phyloP scores from a whole-genome alignment of 1,140 invertebrate genomes.

The Dufourea novaeangliae region DNA sequence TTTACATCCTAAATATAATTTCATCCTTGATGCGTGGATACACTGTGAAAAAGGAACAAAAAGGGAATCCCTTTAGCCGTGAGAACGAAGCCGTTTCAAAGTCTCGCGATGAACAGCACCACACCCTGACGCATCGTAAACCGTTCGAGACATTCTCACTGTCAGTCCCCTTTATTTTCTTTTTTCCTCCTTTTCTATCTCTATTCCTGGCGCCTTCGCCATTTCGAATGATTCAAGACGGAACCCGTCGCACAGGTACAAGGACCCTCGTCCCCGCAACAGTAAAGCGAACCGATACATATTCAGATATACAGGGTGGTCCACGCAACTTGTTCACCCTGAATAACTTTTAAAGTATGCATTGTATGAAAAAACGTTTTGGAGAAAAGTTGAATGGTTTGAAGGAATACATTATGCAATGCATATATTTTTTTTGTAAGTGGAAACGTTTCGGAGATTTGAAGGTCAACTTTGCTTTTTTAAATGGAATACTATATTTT shows the following conservation, averaged over 20 bases:
- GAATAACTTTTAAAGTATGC: too few species aligned
- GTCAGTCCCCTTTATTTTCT: slow-evolving; percentile 31
- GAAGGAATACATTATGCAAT: too few species aligned
- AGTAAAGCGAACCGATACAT: slow-evolving; percentile 21
- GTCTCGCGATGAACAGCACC: slow-evolving; percentile 18
- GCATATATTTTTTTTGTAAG: too few species aligned
- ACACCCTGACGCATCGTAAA: slow-evolving; percentile 48
- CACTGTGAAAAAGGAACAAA: not conserved
- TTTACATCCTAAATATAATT: not conserved
- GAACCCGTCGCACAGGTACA: slow-evolving; percentile 44
- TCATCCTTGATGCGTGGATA: not conserved
- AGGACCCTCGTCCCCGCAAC: slow-evolving; percentile 4
- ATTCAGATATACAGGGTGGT: not conserved
- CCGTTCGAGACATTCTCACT: slow-evolving; percentile 25
- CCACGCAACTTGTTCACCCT: not conserved
- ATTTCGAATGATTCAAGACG: slow-evolving; percentile 25
- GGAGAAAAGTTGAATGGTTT: too few species aligned
- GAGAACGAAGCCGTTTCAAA: slow-evolving; percentile 40
- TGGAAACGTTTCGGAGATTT: too few species aligned
- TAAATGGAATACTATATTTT: too few species aligned
- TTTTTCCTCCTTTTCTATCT: slow-evolving; percentile 8
- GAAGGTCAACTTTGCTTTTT: too few species aligned
- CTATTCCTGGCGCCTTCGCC: slow-evolving; percentile 33
- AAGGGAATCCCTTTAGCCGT: slow-evolving; percentile 11
- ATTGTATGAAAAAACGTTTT: too few species aligned